These are phyloP conservation scores for Sinosuthora webbiana DNA, from an alignment of 2,113 vertebrate genomes.

Conservation along the genomic window DNA sequence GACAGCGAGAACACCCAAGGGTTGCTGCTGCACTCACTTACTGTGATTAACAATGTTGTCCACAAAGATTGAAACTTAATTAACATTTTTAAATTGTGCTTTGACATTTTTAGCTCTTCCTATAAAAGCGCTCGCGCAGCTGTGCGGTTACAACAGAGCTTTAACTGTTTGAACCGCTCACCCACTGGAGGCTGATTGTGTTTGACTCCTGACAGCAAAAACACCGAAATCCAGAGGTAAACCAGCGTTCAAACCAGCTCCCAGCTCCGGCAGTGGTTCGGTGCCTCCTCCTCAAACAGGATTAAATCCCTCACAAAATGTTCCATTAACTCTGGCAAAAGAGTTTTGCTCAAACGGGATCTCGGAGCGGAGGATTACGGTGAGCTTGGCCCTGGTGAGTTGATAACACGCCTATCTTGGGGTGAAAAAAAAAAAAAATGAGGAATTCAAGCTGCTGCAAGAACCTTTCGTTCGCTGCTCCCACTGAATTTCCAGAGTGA, in stretches of 20 bases:
- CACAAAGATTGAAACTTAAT: slow-evolving; percentile 49
- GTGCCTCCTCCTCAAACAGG: background rate
- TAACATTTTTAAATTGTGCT: slow-evolving; percentile 54
- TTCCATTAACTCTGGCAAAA: background rate
- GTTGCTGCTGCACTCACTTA: background rate
- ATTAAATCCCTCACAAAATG: background rate
- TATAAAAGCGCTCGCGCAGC: background rate
- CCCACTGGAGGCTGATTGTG: background rate
- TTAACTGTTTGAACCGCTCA: background rate
- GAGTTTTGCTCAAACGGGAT: background rate
- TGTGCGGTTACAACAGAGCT: background rate
- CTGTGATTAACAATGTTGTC: slow-evolving; percentile 40
- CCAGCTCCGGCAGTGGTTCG: background rate
- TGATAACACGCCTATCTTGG: background rate
- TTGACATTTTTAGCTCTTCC: slow-evolving; percentile 34
- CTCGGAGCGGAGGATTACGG: background rate
- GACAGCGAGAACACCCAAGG: slow-evolving; percentile 18
- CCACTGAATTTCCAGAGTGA: background rate
- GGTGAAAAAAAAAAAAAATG: background rate
- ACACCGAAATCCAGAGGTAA: background rate
- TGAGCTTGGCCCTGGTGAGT: background rate
- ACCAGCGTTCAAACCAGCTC: background rate
- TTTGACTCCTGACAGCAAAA: background rate
- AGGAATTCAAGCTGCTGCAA: background rate
- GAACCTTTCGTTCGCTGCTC: fast-evolving